These are phyloP conservation scores for Enteromius radiatus DNA, from an alignment of 2,797 vertebrate species.

Conservation along the genomic window DNA sequence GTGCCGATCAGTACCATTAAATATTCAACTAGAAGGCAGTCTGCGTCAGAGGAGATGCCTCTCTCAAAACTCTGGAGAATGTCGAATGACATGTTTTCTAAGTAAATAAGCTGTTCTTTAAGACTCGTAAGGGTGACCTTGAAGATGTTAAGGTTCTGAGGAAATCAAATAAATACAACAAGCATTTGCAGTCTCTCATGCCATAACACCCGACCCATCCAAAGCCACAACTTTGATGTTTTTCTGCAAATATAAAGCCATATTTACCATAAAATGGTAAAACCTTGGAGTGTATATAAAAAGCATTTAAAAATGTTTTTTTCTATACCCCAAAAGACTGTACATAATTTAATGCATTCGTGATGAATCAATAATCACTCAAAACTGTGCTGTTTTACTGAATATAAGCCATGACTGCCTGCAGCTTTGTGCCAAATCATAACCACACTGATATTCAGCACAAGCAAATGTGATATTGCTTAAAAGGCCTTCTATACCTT, in stretches of 20 bases:
- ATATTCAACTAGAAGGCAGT: slow-evolving; percentile 9
- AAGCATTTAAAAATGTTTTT: neutral
- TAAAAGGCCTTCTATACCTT: neutral
- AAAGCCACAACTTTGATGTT: neutral
- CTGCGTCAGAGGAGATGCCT: slow-evolving; percentile 12
- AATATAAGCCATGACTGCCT: neutral
- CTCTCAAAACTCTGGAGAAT: slow-evolving; percentile 9
- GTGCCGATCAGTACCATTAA: slow-evolving; percentile 10
- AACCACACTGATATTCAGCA: neutral
- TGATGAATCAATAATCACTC: neutral
- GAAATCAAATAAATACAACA: neutral
- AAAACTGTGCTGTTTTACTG: neutral
- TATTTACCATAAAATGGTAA: neutral
- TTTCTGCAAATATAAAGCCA: neutral
- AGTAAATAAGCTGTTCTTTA: neutral
- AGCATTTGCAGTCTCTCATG: neutral
- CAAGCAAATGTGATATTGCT: neutral
- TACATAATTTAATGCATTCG: neutral
- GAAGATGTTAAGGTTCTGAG: neutral
- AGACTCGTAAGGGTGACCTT: neutral
- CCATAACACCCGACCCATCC: neutral
- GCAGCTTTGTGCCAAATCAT: neutral
- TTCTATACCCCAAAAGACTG: neutral
- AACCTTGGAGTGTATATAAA: neutral
- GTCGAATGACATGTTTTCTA: neutral